Conservation (phyloP, 2,797 vertebrate species). For the Hippoglossus hippoglossus region DNA sequence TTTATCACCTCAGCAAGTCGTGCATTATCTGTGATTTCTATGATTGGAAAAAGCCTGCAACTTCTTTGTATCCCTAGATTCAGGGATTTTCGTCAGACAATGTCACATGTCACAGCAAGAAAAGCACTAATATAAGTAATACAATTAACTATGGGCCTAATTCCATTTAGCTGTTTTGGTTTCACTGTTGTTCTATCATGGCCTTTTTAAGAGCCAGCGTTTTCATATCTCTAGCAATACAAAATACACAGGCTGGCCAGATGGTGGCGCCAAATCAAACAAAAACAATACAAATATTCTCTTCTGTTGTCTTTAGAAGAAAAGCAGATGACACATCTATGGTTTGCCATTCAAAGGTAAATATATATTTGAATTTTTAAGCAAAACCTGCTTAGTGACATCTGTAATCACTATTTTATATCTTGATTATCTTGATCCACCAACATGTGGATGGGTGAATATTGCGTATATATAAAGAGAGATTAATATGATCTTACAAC, state of each 20-base stretch:
- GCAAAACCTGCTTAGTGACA: not conserved
- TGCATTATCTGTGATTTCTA: not conserved
- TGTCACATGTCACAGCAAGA: not conserved
- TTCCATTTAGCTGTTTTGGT: not conserved
- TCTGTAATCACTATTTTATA: not conserved
- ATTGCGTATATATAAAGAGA: too few species aligned
- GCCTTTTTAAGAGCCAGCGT: not conserved
- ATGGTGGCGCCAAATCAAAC: constrained; percentile 34
- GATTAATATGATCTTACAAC: too few species aligned
- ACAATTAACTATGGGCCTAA: not conserved
- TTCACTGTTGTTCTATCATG: not conserved
- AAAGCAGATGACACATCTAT: not conserved
- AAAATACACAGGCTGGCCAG: constrained; percentile 20
- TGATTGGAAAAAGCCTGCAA: not conserved
- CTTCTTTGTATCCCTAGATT: not conserved
- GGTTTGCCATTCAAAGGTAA: too few species aligned
- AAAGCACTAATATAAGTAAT: not conserved
- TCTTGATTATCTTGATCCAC: too few species aligned
- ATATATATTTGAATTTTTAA: too few species aligned
- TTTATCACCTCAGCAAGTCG: constrained; percentile 6
- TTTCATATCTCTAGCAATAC: not conserved
- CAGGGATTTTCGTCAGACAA: not conserved
- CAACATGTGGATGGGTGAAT: too few species aligned
- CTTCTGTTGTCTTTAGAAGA: not conserved
- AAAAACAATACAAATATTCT: not conserved